phyloP scores from a whole-genome alignment of 2,113 vertebrate genomes.

The Ascaphus truei region DNA sequence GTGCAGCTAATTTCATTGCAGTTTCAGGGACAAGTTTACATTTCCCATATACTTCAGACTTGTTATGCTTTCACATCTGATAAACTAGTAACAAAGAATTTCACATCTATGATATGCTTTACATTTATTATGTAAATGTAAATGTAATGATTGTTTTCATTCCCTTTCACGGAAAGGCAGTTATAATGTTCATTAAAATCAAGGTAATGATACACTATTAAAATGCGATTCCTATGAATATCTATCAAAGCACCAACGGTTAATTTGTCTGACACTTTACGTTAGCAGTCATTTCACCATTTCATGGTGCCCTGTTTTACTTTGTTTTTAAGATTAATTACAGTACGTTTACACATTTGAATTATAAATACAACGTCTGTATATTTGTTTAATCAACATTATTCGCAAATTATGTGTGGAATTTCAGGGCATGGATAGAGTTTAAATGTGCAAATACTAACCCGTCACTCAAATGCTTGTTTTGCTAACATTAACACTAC shows the following conservation, averaged over 20 bases:
- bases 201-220: conserved; percentile 10
- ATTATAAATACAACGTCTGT: neutral
- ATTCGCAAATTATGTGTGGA: neutral
- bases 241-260: neutral
- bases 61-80: too few species aligned
- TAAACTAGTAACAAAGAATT: too few species aligned
- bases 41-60: too few species aligned
- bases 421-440: too few species aligned
- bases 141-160: conserved; percentile 6
- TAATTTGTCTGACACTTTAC: neutral
- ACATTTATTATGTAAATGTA: too few species aligned
- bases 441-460: too few species aligned
- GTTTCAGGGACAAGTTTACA: too few species aligned
- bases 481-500: too few species aligned
- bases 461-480: too few species aligned
- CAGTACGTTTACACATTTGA: neutral
- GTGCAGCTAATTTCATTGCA: too few species aligned
- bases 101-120: too few species aligned
- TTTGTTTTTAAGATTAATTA: neutral
- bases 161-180: neutral
- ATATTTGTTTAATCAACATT: neutral
- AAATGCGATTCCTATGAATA: conserved; percentile 16
- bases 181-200: conserved; percentile 19
- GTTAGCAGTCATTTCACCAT: neutral
- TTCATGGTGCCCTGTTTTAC: neutral